Base-by-base conservation (phyloP, 2,797 vertebrate species). In the Rallus crepitans region DNA sequence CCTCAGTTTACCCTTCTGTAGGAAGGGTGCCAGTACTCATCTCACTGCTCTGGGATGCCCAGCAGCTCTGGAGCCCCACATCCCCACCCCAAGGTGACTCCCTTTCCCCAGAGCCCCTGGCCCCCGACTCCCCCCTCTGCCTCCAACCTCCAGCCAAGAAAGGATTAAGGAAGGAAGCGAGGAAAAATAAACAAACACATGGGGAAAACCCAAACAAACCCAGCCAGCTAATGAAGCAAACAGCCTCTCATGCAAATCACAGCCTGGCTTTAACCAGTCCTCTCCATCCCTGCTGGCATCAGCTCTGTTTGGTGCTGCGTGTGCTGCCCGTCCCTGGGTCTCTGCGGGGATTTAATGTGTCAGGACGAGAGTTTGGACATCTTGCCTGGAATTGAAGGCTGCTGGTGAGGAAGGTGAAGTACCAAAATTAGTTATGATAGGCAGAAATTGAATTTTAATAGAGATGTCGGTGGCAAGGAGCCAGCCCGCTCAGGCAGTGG, bases 371-470 rank as follows among this genome's bases (percentile, higher is more conserved):
- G 13, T 69, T 88, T 53, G 94, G 97, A 79, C 18, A 18, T 77
- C 95, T 89, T 39, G 94, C 89, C 94, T 97, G 91, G 73, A 94
- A 72, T 64, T 72, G 97, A 96, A 94, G 82, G 94, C 96, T 95
- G 93, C 77, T 2, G 69, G 81, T 60, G 77, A 96, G 89, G 87
- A 92, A 92, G 89, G 89, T n/a, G 10, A 95, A 88, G 94, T 33
- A 56, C 84, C 85, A 78, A 93, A 97, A 97, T 97, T 88, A 95
- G 94, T 96, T 96, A 91, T 97, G 98, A 98, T 98, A 96, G 98
- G 96, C 97, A 96, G 97, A 97, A 98, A 98, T 97, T 97, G 97
- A 97, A 98, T 98, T 98, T 98, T 98, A 98, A 98, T 98, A 97
- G 98, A 98, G 98, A 97, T 95, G 96, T 97, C 15, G 31, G 40